Base-by-base conservation (phyloP, 2,888 invertebrate genomes). In the Drosophila aldrichi region DNA sequence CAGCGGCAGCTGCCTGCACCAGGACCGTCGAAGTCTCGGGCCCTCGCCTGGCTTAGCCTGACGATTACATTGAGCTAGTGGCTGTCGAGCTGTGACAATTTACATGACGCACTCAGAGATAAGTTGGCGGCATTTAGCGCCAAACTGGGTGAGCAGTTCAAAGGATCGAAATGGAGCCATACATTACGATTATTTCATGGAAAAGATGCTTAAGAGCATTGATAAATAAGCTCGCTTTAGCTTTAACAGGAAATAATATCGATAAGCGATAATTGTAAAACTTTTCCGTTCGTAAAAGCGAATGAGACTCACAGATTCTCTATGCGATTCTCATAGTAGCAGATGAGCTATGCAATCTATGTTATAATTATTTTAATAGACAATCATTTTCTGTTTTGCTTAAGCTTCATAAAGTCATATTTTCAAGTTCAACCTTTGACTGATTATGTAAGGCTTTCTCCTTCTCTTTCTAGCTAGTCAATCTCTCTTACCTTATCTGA, bases 21-120 rank as follows among this genome's bases (percentile, higher is more conserved):
- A 25, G 25, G 25, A 25, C 25, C 25, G 25, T 25, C 25, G 7
- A 7, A 25, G 7, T 6, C 25, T 25, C 43, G 32, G 46, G 36
- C 29, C 34, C 16, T 5, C 34, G 20, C 8, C 20, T 51, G 32
- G 49, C 77, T 71, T 44, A 56, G 67, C 62, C 67, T 43, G 55
- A 60, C 44, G 78, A 84, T 88, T 82, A 74, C 72, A 48, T 60
- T 81, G 74, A 88, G 79, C 79, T 74, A 72, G 79, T 74, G 88
- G 54, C 75, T 88, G 85, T 74, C 70, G 71, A 51, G 49, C 71
- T 56, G 57, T 74, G 83, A 86, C 77, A 83, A 82, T 74, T 69
- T 67, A 83, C 82, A 86, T 51, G 86, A 64, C 52, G 55, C 82
- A 52, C 48, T 22, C 16, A 25, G 40, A 48, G 85, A 81, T 82